These are phyloP conservation scores for Chelonia mydas DNA, from an alignment of 2,797 vertebrate genomes.

Conservation along the genomic window DNA sequence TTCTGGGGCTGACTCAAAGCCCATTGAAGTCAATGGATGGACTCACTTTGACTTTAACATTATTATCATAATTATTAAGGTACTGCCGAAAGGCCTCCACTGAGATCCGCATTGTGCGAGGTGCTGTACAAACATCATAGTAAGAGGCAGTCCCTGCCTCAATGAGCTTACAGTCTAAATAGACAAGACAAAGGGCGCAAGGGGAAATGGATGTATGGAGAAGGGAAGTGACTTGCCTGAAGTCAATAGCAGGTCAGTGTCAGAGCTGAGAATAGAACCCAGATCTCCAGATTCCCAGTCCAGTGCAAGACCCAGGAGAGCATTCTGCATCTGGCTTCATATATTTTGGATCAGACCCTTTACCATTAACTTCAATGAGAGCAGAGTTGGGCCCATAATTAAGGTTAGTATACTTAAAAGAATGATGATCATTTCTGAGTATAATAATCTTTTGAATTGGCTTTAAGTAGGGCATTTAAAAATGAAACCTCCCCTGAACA, in stretches of 20 bases:
- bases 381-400: neutral
- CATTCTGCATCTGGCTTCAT: neutral
- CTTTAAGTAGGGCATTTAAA: neutral
- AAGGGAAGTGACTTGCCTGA: accelerated
- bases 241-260: neutral
- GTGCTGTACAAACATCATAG: neutral
- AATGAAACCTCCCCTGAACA: neutral
- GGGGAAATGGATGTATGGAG: neutral
- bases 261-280: neutral
- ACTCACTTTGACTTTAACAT: neutral
- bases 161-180: neutral
- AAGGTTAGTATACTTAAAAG: neutral
- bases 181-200: neutral
- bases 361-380: neutral
- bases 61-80: accelerated
- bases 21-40: neutral
- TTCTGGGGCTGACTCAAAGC: neutral
- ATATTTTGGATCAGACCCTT: neutral
- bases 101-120: neutral
- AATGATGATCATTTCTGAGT: neutral
- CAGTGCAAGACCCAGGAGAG: neutral
- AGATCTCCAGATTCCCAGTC: neutral
- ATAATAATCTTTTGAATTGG: accelerated
- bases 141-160: neutral
- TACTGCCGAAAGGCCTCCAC: neutral